phyloP scores from a whole-genome alignment of 2,797 vertebrate genomes.

The Chelonia mydas region DNA sequence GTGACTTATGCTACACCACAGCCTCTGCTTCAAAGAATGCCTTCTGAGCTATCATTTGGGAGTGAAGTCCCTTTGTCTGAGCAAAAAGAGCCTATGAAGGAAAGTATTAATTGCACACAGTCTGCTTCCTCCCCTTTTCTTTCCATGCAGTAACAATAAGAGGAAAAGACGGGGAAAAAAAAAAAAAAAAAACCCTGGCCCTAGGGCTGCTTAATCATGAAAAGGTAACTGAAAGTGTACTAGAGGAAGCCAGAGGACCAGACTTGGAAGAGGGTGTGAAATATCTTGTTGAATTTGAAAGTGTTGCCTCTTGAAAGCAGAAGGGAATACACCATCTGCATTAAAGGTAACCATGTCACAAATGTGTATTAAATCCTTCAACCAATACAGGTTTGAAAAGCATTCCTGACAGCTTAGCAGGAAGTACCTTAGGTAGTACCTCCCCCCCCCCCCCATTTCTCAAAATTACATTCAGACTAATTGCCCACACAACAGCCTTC shows the following conservation, averaged over 20 bases:
- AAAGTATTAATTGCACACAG: not conserved
- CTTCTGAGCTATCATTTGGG: not conserved
- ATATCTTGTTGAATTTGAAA: not conserved
- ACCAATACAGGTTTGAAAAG: not conserved
- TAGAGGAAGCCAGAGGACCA: not conserved
- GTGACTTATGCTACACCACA: not conserved
- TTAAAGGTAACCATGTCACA: not conserved
- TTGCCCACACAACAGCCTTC: not conserved
- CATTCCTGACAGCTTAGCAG: not conserved
- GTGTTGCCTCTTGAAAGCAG: not conserved
- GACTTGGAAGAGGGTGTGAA: not conserved
- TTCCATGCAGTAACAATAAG: not conserved
- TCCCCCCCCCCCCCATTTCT: not conserved
- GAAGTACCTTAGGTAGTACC: not conserved
- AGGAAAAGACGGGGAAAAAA: not conserved
- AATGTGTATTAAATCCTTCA: conserved; percentile 5
- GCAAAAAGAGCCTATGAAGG: not conserved
- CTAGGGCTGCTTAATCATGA: not conserved
- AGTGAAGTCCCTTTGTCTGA: not conserved
- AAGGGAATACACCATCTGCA: not conserved
- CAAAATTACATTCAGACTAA: not conserved
- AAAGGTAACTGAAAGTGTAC: not conserved
- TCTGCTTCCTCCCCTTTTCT: not conserved
- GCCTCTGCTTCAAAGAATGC: not conserved
- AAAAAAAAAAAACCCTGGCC: not conserved